Base-by-base conservation (phyloP, 2,113 vertebrate species). In the Telmatochromis sp. region DNA sequence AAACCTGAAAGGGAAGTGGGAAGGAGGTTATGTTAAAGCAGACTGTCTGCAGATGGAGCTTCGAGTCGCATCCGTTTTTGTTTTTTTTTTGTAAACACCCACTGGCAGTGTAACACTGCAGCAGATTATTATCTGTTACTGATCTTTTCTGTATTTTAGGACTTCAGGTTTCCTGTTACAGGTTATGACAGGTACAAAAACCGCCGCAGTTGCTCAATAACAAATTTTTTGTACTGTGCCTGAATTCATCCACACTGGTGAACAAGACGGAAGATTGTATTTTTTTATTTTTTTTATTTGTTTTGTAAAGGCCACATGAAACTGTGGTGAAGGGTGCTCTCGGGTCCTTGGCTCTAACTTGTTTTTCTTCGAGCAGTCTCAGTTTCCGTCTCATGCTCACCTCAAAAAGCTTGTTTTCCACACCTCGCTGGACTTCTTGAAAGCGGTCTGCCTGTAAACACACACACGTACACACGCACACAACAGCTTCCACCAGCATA, bases 161-260 rank as follows among this genome's bases (percentile, higher is more conserved):
- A 75, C 14, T 47, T 75, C 23, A 26, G 37, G 65, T 70, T 94
- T 94, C 92, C 91, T 90, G 82, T 86, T 6, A 21, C 78, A 87
- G 21, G 86, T 81, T 82, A n/a, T 19, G 23, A 82, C 82, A 93
- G 1, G 86, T 58, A 49, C 15, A 42, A 13, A 80, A 55, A 83
- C 19, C n/a, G 6, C 40, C 8, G 13, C 63, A 40, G 31, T 73
- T 87, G 55, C 82, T 63, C 54, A 81, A 63, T 70, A 47, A 23
- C 23, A 17, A 19, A 3, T 58, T 42, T 86, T 55, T 13, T 35
- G 9, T n/a, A 51, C 2, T 82, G 13, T 21, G 57, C 42, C 17
- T 83, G 5, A 78, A 49, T 68, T 9, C 2, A n/a, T 7, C 28
- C 42, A n/a, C 51, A 11, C 3, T 10, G 5, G 11, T 26, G 13